Evolutionary conservation across 1,140 invertebrate genomes (phyloP), one percentile per base, ranked within the genome.

Genomic region (Hypsibius dujardini): DNA sequence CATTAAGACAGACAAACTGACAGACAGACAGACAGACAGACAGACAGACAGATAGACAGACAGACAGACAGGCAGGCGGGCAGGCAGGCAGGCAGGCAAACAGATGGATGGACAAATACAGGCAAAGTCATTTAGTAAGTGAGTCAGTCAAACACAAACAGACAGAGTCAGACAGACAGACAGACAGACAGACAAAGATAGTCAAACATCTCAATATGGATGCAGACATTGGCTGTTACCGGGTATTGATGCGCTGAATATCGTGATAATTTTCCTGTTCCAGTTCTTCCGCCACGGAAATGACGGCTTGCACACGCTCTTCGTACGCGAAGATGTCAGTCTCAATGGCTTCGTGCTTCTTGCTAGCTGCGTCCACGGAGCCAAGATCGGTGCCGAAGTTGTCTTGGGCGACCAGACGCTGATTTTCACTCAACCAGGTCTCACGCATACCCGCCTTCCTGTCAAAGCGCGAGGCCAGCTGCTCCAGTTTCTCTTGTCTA

Each of bases 241-340:
- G 79, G 1, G 91, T 87, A 77, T 91, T 90, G 75, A 99, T 98
- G 50, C 93, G 86, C 75, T 95, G 91, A 77, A 98, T 94, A 77
- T 98, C 95, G 78, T 99, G 93, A 79, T 98, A 99, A 73, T 93
- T 92, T 79, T 99, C 96, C 46, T 90, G 86, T 79, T 98, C 90
- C 28, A 99, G 81, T 81, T 99, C 95, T 72, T 88, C 87, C 56
- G 94, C 95, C 0, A 99, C 95, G 1, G 94, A 90, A 62, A 98
- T 93, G 0, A 99, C 95, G 0, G 95, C 95, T 79, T 97, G 92
- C 0, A 99, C 95, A 70, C 96, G 86, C 80, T 99, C 96, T 81
- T 99, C 95, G 76, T 98, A 99, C 0, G 96, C 95, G 78, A 96
- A 92, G 76, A 99, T 99, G 77, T 99, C 96, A 0, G 96, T 98